Base-by-base conservation (phyloP, 2,888 invertebrate genomes). In the Volucella zonaria region DNA sequence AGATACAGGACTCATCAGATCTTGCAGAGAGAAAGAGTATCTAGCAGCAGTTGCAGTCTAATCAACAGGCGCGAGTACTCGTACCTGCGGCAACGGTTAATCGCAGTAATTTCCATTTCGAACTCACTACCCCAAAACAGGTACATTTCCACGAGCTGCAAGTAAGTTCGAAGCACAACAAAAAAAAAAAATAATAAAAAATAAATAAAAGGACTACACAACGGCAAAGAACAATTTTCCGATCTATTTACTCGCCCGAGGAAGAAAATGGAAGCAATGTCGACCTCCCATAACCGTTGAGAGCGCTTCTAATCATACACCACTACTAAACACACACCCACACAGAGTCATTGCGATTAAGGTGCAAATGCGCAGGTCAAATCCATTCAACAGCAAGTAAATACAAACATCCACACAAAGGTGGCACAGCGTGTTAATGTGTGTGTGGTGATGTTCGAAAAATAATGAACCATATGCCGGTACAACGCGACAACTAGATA, bases 281-380 rank as follows among this genome's bases (percentile, higher is more conserved):
- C 66, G 74, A 74, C 68, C 59, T 75, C 75, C 80, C 70, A 59
- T 67, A 70, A 43, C 71, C 15, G 18, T 42, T 43, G 54, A 11
- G 18, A 77, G 62, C 47, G 54, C 47, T 70, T 64, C 45, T 31
- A 31, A 31, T 2, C 31, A 6, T 31, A 31, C 31, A 47, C 18
- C 59, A 67, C 79, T 18, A 73, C 23, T 54, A 49, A 10, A 42
- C 49, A 68, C 14, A 45, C 38, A 73, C 66, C 23, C 52, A 66
- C 15, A 58, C 74, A 52, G 43, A 10, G 43, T 31, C 85, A 77
- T 77, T 54, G 23, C 38, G 31, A 10, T 40, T 52, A 64, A 81
- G 77, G 80, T 81, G 76, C 76, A 71, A 85, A 77, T 67, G 76
- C 85, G 85, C 85, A 85, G 81, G 85, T 85, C 83, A 71, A 47